These are phyloP conservation scores for Dermochelys coriacea DNA, from an alignment of 2,797 vertebrate species.

Conservation along the genomic window DNA sequence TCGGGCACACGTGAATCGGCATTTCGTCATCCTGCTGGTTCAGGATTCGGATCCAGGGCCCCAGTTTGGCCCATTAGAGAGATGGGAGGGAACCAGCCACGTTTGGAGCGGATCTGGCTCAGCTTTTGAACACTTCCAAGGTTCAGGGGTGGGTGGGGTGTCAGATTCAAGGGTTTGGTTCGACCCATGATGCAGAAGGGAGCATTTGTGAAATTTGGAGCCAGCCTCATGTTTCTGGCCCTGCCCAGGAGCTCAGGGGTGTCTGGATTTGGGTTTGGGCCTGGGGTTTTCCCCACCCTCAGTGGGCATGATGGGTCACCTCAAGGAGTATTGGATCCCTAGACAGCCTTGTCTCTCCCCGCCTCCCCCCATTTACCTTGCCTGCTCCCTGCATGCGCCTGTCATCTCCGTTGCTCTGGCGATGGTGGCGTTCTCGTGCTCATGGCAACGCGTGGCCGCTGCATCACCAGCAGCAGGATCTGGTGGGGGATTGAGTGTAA, in stretches of 20 bases:
- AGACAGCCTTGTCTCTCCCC: not conserved
- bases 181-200: not conserved
- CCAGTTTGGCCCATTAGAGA: not conserved
- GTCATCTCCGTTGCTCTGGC: not conserved
- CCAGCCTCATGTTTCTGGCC: not conserved
- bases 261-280: not conserved
- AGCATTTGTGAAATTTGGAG: not conserved
- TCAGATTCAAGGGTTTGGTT: not conserved
- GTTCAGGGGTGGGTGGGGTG: not conserved
- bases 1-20: rapidly evolving
- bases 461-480: not conserved
- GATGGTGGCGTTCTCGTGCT: not conserved
- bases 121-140: not conserved
- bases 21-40: not conserved
- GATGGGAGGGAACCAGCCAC: too few relatives aligned
- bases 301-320: not conserved
- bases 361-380: not conserved
- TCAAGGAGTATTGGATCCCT: not conserved
- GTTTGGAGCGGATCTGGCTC: not conserved
- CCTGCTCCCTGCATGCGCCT: not conserved
- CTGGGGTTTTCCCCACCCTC: not conserved
- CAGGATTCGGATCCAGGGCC: not conserved
- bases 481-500: not conserved
- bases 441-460: not conserved
- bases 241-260: not conserved